Conservation (phyloP, 2,888 invertebrate genomes). For the Hemithea aestivaria region DNA sequence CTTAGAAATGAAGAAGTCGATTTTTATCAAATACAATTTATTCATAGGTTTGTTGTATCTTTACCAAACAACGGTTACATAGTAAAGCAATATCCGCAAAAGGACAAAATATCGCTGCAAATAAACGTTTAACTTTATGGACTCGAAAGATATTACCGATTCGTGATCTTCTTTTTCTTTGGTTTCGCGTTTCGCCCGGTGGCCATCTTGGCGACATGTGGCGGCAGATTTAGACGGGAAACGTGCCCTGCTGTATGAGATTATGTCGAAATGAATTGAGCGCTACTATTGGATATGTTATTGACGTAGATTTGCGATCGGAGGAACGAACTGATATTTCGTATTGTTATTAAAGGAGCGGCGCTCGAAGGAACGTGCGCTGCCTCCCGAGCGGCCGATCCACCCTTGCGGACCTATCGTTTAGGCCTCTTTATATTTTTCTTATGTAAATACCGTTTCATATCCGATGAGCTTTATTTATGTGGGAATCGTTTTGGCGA, state of each 20-base stretch:
- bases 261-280: slow-evolving; percentile 79
- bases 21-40: slow-evolving; percentile 10
- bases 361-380: slow-evolving; percentile 63
- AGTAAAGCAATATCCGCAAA: slow-evolving; percentile 74
- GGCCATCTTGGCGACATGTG: slow-evolving; percentile 80
- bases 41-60: slow-evolving; percentile 27
- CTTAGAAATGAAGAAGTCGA: too few species aligned
- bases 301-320: slow-evolving; percentile 79
- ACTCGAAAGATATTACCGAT: slow-evolving; percentile 79
- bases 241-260: slow-evolving; percentile 77
- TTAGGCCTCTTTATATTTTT: slow-evolving; percentile 79
- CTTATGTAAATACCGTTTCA: slow-evolving; percentile 78
- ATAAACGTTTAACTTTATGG: slow-evolving; percentile 79
- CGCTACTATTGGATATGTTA: slow-evolving; percentile 79
- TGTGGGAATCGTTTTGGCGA: slow-evolving; percentile 79
- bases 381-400: slow-evolving; percentile 59
- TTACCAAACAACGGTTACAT: slow-evolving; percentile 45
- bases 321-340: slow-evolving; percentile 79
- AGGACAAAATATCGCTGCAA: slow-evolving; percentile 78
- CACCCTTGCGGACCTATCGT: slow-evolving; percentile 73
- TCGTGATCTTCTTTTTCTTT: slow-evolving; percentile 79
- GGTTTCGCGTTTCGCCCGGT: slow-evolving; percentile 69
- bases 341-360: slow-evolving; percentile 77
- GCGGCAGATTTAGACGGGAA: slow-evolving; percentile 77
- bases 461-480: slow-evolving; percentile 80